Conservation (phyloP, 2,113 vertebrate genomes). For the Rhabdornis inornatus region DNA sequence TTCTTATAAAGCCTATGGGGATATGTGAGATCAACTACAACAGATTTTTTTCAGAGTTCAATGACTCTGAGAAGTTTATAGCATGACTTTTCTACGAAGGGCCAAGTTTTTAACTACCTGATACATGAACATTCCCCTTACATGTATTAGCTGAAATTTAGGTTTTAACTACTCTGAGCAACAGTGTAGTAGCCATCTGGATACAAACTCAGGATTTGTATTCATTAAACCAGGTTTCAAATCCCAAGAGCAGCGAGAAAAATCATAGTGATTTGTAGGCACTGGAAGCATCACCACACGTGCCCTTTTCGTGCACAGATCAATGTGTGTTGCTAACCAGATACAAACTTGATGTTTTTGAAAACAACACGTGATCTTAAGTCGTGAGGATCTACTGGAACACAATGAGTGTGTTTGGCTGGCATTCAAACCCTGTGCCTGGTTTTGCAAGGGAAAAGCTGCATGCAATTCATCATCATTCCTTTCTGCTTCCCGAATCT, state of each 20-base stretch:
- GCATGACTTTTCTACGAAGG: fast-evolving
- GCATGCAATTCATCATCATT: neutral
- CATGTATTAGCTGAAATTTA: neutral
- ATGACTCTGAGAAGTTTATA: neutral
- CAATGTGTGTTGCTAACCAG: neutral
- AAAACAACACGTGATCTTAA: neutral
- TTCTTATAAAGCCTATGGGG: neutral
- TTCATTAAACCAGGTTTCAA: neutral
- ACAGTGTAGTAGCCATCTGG: fast-evolving
- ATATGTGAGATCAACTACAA: neutral
- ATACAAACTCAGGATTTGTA: neutral
- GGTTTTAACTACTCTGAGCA: neutral
- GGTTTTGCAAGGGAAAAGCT: neutral
- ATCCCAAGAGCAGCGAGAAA: neutral
- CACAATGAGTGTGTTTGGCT: neutral
- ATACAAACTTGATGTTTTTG: neutral
- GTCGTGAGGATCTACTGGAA: neutral
- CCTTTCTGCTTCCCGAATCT: neutral
- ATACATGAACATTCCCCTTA: neutral
- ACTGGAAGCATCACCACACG: fast-evolving
- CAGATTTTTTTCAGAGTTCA: neutral
- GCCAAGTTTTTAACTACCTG: neutral
- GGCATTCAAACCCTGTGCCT: neutral
- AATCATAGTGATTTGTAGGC: neutral
- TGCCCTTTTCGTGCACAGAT: neutral